Evolutionary conservation across 2,797 vertebrate genomes (phyloP), one percentile per base, ranked within the genome.

Genomic region (Gadopsis marmoratus): DNA sequence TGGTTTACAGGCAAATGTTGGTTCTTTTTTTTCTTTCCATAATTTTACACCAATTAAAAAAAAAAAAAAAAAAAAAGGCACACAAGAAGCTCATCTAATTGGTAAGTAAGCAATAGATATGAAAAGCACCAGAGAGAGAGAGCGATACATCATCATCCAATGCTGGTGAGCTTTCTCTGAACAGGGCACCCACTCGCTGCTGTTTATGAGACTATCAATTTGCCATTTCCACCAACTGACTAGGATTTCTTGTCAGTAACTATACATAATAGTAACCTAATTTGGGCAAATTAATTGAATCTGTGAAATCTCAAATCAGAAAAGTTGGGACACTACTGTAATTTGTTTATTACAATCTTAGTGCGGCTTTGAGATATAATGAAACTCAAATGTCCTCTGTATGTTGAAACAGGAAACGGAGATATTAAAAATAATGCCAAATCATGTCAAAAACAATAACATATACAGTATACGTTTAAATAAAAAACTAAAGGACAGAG

Each of bases 201-300:
- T 59, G 37, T 78, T 60, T 31, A 59, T 21, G 54, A 39, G n/a
- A n/a, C 7, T 39, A 60, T 21, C 23, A 2, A 59, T 62, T 54
- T 54, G 8, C 19, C 7, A 69, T 19, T 37, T 61, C n/a, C 7
- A 37, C 8, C 12, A 17, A n/a, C 5, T 58, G 19, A 66, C 13
- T 3, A 8, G 2, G 26, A 21, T 26, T 29, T 74, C 3, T 51
- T 47, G 23, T 11, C 26, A 45, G 60, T 16, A 55, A 26, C 58
- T 26, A 31, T 21, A 51, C 33, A 62, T 48, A 26, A 58, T 14
- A 51, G 19, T 39, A 8, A 0, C 54, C 53, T 13, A 29, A 51
- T 45, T 35, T 35, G 23, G 35, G 13, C 0, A 60, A 61, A 73
- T 47, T 7, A 19, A 23, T 7, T 43, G 10, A 10, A 37, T 48